phyloP scores from a whole-genome alignment of 2,113 vertebrate species.

The Baryphthengus martii region DNA sequence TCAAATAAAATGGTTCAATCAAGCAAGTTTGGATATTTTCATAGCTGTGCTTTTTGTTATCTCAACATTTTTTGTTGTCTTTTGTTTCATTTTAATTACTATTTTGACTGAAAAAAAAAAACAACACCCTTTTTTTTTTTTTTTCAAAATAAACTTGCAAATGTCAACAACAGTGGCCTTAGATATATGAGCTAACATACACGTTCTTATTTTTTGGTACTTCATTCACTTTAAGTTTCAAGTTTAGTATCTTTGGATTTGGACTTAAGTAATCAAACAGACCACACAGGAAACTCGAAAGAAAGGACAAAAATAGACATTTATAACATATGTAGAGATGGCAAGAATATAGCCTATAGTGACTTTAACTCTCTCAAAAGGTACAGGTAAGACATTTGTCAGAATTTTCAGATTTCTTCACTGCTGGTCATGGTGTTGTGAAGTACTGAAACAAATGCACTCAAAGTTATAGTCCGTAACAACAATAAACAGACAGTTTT shows the following conservation, averaged over 20 bases:
- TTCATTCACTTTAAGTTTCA: not conserved
- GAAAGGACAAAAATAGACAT: not conserved
- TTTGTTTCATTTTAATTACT: not conserved
- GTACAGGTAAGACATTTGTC: not conserved
- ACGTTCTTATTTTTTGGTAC: not conserved
- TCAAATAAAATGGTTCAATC: not conserved
- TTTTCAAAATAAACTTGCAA: not conserved
- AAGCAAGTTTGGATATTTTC: not conserved
- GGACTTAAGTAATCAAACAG: not conserved
- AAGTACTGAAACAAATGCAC: not conserved
- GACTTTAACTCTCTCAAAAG: not conserved
- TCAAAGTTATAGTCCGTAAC: not conserved
- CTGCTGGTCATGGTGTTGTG: not conserved
- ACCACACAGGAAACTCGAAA: not conserved
- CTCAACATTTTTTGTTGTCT: fast-evolving
- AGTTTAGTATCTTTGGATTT: not conserved
- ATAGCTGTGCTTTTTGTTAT: not conserved
- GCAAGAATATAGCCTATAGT: not conserved
- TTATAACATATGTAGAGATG: not conserved
- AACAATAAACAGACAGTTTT: not conserved
- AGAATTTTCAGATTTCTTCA: not conserved
- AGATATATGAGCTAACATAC: not conserved
- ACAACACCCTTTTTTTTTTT: too few species aligned
- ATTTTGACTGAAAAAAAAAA: not conserved
- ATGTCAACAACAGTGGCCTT: not conserved